Percentiles rank a stretch among this genome's conserved stretches.
Conservation (phyloP, 2,888 invertebrate genomes). For the Pristionchus maxplancki region DNA sequence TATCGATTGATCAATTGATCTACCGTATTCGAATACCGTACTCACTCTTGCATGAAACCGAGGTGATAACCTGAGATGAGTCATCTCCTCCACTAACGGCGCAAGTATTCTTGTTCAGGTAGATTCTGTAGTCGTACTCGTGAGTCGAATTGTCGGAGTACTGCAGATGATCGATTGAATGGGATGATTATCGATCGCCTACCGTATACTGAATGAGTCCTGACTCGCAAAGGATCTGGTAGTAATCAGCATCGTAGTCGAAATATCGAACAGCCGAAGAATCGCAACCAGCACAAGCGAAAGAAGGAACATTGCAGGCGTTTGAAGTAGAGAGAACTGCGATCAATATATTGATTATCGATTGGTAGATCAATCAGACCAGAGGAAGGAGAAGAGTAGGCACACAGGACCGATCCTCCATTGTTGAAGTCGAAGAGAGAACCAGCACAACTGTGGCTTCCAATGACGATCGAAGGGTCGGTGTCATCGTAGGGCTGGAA, state of each 20-base stretch:
- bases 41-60: neutral
- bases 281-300: slow-evolving; percentile 5
- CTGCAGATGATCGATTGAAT: neutral
- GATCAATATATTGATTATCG: neutral
- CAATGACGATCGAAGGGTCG: neutral
- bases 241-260: neutral
- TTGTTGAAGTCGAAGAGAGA: slow-evolving; percentile 23
- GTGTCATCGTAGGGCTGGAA: neutral
- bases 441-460: slow-evolving; percentile 18
- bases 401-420: neutral
- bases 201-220: slow-evolving; percentile 29
- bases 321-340: slow-evolving; percentile 27
- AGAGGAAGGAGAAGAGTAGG: slow-evolving; percentile 19
- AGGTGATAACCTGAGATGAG: neutral
- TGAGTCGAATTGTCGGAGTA: slow-evolving; percentile 21
- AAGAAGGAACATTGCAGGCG: neutral
- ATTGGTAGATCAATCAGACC: neutral
- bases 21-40: neutral
- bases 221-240: slow-evolving; percentile 20
- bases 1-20: neutral
- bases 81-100: neutral
- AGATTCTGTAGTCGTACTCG: neutral
- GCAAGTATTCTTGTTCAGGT: slow-evolving; percentile 8
- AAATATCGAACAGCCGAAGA: neutral
- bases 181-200: neutral